Conservation (phyloP, 2,797 vertebrate species). For the Sebastes nivosus region DNA sequence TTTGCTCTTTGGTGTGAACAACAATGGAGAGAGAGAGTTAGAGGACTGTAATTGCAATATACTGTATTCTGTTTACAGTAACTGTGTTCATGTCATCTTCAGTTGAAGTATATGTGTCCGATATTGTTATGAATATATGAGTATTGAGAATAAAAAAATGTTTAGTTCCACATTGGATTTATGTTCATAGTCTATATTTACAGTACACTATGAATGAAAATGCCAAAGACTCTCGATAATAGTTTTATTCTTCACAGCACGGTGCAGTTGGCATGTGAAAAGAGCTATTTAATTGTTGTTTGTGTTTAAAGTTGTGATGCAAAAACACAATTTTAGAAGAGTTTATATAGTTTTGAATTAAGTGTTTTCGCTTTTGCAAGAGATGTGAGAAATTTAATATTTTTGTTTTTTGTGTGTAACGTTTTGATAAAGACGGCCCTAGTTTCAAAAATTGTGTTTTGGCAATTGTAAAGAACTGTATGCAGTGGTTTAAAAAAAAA, state of each 20-base stretch:
- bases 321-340: too few relatives aligned
- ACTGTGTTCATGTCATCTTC: not conserved
- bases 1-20: not conserved
- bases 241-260: not conserved
- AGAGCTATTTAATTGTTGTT: not conserved
- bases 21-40: not conserved
- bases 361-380: not conserved
- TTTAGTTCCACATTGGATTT: not conserved
- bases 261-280: not conserved
- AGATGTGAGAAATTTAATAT: not conserved
- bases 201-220: not conserved
- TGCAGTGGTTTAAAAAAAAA: not conserved
- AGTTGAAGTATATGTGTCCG: fast-evolving
- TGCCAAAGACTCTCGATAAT: not conserved
- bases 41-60: not conserved
- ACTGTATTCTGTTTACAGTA: not conserved
- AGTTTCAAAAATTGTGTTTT: not conserved
- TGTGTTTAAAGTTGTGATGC: not conserved
- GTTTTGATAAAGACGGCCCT: not conserved
- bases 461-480: not conserved
- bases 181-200: not conserved
- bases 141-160: not conserved
- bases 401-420: not conserved
- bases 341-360: too few relatives aligned
- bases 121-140: not conserved